Base-by-base conservation (phyloP, 2,888 invertebrate species). In the Bimastos eiseni region DNA sequence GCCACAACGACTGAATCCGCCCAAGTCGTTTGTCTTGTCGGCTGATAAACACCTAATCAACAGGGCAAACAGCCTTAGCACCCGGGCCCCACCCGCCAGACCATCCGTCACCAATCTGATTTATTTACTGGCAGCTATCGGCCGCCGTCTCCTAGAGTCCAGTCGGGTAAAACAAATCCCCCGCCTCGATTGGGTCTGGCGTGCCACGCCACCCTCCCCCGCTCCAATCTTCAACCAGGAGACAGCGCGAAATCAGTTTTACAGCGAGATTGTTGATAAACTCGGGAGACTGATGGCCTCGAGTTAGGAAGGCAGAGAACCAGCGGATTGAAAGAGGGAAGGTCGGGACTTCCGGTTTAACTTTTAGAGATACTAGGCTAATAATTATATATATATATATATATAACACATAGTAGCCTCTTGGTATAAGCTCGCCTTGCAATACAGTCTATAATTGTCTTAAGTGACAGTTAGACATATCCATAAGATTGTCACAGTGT, bases 11-110 rank as follows among this genome's bases (percentile, higher is more conserved):
- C 70, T 70, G 70, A 70, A 70, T 70, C 70, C 70, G 70, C 70
- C 70, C 70, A n/a, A 70, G 70, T 70, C 70, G n/a, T 70, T 70
- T 70, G 70, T 70, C 70, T 70, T 70, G 30, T 70, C 30, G 70
- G 70, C 70, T 70, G 70, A 70, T 30, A 70, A 70, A 70, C 70
- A 70, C 70, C 70, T 70, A 70, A 70, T 70, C 70, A 70, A 70
- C 70, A 70, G 70, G 70, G 70, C 70, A 70, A 30, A 70, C 70
- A 70, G 70, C 70, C 70, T n/a, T 11, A n/a, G 30, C n/a, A 70
- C 70, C 30, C 70, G 2, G 19, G 13, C 49, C 49, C 21, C 49
- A 6, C 49, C 21, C 30, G 8, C 70, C 70, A 8, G 30, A n/a
- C 70, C 70, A n/a, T 70, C 70, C 70, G 49, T 49, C 49, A 70